phyloP scores from a whole-genome alignment of 1,140 invertebrate genomes.

The Brachionus asplanchnoidis region DNA sequence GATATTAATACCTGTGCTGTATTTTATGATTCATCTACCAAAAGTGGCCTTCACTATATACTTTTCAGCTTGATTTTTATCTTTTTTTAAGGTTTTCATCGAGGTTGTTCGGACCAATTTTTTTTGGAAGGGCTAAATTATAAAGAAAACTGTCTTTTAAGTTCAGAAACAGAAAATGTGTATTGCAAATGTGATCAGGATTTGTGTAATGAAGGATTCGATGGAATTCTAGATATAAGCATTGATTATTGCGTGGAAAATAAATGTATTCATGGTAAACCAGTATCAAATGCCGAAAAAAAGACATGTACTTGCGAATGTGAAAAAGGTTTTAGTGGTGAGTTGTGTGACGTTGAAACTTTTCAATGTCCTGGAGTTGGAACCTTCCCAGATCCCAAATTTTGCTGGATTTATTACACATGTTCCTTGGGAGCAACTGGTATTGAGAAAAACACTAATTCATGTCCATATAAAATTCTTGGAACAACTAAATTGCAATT shows the following conservation, averaged over 20 bases:
- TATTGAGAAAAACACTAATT: not conserved
- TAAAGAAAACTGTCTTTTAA: not conserved
- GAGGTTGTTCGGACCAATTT: not conserved
- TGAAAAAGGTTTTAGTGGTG: not conserved
- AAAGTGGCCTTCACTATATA: not conserved
- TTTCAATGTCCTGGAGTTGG: not conserved
- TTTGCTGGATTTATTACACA: not conserved
- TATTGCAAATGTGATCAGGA: slow-evolving; percentile 64
- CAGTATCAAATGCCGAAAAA: not conserved
- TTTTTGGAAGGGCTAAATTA: not conserved
- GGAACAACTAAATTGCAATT: not conserved
- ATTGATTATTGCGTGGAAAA: not conserved
- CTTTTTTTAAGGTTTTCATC: not conserved
- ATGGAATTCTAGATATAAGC: slow-evolving; percentile 65
- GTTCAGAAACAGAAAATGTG: not conserved
- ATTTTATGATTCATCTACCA: not conserved
- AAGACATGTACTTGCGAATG: not conserved
- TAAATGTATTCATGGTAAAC: not conserved
- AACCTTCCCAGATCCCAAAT: not conserved
- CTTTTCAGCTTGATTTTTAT: not conserved
- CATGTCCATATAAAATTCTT: not conserved
- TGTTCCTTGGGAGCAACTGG: not conserved
- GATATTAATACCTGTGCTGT: not conserved
- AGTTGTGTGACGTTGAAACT: not conserved
- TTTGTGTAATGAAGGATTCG: slow-evolving; percentile 83